Evolutionary conservation across 2,888 invertebrate genomes (phyloP).

Genomic region (Euspilapteryx auroguttella): DNA sequence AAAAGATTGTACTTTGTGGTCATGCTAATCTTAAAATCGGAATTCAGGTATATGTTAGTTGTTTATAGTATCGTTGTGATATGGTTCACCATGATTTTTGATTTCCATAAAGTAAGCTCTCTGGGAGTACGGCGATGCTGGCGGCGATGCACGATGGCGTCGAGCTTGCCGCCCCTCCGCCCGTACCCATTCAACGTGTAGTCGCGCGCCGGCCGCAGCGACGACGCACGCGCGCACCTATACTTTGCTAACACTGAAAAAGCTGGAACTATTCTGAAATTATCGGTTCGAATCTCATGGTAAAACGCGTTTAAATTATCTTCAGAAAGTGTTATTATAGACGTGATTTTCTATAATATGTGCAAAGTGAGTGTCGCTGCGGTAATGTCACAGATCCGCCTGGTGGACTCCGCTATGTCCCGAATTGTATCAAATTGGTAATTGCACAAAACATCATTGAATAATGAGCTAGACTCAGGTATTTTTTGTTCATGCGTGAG

Average conservation of each 20-base stretch:
- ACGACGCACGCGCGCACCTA: constrained; percentile 51
- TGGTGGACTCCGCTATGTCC: constrained; percentile 44
- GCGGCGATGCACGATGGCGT: background rate
- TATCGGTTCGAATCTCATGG: constrained; percentile 40
- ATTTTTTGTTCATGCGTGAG: constrained; percentile 33
- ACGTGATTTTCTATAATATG: too few relatives aligned
- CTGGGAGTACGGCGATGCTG: constrained; percentile 25
- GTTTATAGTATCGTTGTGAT: too few relatives aligned
- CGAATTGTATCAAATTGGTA: constrained; percentile 60
- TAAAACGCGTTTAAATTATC: too few relatives aligned
- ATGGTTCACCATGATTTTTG: too few relatives aligned
- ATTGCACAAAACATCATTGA: constrained; percentile 58
- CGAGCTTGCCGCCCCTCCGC: constrained; percentile 34
- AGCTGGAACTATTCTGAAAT: constrained; percentile 27
- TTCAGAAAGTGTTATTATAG: too few relatives aligned
- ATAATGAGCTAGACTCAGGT: constrained; percentile 54
- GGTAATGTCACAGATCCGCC: constrained; percentile 41
- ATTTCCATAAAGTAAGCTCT: constrained; percentile 53
- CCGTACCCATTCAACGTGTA: constrained; percentile 50
- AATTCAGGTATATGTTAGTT: too few relatives aligned
- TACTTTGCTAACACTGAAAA: constrained; percentile 25
- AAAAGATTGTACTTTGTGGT: too few relatives aligned
- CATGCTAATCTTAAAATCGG: too few relatives aligned
- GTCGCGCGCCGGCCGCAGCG: constrained; percentile 52
- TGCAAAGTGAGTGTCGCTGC: constrained; percentile 48